Evolutionary conservation across 2,888 invertebrate genomes (phyloP).

Genomic region (Reticulitermes lucifugus): DNA sequence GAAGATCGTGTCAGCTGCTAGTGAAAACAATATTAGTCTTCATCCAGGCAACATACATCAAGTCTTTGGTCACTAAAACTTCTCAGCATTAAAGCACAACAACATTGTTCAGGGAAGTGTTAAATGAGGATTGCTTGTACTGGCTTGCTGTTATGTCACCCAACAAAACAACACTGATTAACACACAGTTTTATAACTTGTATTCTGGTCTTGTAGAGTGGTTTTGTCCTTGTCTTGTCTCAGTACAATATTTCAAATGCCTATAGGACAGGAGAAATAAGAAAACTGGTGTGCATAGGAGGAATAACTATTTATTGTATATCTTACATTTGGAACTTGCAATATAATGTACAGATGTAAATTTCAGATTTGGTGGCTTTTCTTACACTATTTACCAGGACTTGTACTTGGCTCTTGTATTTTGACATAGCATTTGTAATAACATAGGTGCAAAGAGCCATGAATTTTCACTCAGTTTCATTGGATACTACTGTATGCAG

Average conservation of each 20-base stretch:
- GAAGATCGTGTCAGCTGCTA: no score
- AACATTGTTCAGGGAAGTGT: no score
- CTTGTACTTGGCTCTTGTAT: constrained; percentile 14
- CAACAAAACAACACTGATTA: background rate
- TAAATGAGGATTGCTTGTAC: no score
- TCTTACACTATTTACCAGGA: constrained; percentile 6
- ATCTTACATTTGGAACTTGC: constrained; percentile 42
- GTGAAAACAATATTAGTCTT: no score
- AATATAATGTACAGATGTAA: constrained; percentile 5
- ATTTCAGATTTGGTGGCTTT: constrained; percentile 35
- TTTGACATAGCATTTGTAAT: constrained; percentile 27
- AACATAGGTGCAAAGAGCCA: constrained; percentile 12
- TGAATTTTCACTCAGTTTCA: constrained; percentile 31
- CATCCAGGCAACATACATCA: no score
- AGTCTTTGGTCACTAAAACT: no score
- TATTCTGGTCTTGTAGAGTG: background rate
- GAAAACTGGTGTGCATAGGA: background rate
- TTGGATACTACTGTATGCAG: constrained; percentile 33
- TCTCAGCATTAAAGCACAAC: no score
- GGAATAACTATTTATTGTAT: background rate
- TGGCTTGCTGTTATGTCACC: background rate
- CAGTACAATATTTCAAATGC: background rate
- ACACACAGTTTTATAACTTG: background rate
- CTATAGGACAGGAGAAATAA: background rate
- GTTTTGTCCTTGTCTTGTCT: background rate